phyloP scores from a whole-genome alignment of 2,888 invertebrate species.

The Agrochola litura region DNA sequence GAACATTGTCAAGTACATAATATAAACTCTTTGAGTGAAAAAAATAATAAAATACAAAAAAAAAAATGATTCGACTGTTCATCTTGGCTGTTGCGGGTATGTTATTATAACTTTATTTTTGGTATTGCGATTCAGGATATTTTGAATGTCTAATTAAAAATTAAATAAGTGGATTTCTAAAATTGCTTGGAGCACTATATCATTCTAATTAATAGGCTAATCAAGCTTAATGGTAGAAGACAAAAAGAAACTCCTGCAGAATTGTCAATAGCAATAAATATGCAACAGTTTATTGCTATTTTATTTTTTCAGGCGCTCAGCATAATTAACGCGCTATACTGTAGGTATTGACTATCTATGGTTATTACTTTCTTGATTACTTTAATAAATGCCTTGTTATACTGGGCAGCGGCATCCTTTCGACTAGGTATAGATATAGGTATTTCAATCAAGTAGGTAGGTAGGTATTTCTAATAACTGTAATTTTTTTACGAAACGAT shows the following conservation, averaged over 20 bases:
- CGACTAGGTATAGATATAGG: not conserved
- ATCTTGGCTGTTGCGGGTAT: slow-evolving; percentile 67
- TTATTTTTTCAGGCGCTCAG: slow-evolving; percentile 18
- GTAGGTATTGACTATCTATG: not conserved
- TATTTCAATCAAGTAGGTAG: not conserved
- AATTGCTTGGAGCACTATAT: not conserved
- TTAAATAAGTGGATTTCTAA: not conserved
- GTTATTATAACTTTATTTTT: slow-evolving; percentile 35
- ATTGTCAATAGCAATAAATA: not conserved
- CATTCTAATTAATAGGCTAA: not conserved
- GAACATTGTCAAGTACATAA: slow-evolving; percentile 56
- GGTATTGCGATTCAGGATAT: not conserved
- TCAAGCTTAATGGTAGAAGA: not conserved
- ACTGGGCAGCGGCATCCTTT: not conserved
- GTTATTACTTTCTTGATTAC: not conserved
- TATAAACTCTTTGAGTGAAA: slow-evolving; percentile 59
- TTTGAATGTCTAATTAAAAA: not conserved
- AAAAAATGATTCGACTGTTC: slow-evolving; percentile 61
- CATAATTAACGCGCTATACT: not conserved
- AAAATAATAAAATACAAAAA: slow-evolving; percentile 29
- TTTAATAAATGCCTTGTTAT: not conserved
- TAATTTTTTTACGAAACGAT: not conserved
- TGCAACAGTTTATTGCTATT: slow-evolving; percentile 5
- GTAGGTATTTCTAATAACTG: not conserved
- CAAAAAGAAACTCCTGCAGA: not conserved